Percentiles rank a stretch among this genome's conserved stretches.
Conservation (phyloP, 2,888 invertebrate genomes). For the Eueremaeus valkanovi region DNA sequence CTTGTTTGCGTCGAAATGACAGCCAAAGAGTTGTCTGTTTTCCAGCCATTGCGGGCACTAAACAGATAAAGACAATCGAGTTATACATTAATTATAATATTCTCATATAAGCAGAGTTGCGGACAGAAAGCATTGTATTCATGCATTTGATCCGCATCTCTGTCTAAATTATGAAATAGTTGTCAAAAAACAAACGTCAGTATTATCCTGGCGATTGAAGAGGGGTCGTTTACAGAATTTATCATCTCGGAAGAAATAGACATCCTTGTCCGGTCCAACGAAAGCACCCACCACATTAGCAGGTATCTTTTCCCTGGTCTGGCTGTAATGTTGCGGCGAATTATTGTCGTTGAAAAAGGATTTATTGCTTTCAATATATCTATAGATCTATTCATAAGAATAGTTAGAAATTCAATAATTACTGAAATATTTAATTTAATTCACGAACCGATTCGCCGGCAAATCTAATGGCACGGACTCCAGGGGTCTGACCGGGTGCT, state of each 20-base stretch:
- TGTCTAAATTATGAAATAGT: not conserved
- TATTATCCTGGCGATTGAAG: not conserved
- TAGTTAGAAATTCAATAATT: not conserved
- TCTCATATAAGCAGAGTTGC: too few species aligned
- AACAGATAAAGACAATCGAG: not conserved
- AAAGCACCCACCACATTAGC: not conserved
- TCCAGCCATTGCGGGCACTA: slow-evolving; percentile 7
- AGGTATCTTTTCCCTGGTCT: not conserved
- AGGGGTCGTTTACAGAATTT: slow-evolving; percentile 5
- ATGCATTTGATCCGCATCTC: too few species aligned
- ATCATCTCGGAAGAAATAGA: not conserved
- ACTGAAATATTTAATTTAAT: not conserved
- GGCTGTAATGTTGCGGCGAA: not conserved
- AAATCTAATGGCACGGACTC: not conserved
- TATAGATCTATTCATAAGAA: not conserved
- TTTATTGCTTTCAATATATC: not conserved
- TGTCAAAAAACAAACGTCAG: not conserved
- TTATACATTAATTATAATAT: too few species aligned
- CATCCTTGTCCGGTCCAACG: not conserved
- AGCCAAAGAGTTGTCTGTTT: not conserved
- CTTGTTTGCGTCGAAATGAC: not conserved
- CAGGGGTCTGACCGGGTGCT: not conserved
- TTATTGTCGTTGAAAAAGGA: not conserved
- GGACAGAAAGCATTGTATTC: too few species aligned
- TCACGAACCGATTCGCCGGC: not conserved